phyloP scores from a whole-genome alignment of 2,113 vertebrate genomes.

The Actenoides hombroni region DNA sequence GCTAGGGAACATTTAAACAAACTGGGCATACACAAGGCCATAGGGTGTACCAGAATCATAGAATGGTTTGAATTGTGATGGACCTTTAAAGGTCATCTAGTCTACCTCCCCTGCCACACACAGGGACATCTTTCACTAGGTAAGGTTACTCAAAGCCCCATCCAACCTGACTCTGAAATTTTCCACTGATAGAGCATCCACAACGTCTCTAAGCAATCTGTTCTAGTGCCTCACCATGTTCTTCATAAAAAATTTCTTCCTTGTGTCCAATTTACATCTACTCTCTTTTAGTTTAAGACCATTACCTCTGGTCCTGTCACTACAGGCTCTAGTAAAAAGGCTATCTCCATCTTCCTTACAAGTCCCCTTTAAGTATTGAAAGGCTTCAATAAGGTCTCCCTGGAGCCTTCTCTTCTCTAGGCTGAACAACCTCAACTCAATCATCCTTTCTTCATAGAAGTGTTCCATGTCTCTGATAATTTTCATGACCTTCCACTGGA shows the following conservation, averaged over 20 bases:
- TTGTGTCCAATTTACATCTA: background rate
- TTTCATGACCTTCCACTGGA: background rate
- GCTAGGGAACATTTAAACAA: background rate
- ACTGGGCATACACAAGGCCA: background rate
- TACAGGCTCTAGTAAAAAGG: background rate
- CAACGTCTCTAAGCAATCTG: background rate
- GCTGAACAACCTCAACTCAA: background rate
- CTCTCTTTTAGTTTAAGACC: background rate
- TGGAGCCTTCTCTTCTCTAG: background rate
- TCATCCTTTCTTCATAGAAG: background rate
- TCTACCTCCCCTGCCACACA: accelerated
- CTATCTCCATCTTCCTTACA: background rate
- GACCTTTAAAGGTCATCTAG: background rate
- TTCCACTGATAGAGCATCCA: background rate
- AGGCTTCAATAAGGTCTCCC: background rate
- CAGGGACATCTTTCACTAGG: background rate
- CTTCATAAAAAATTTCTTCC: background rate
- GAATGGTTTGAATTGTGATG: background rate
- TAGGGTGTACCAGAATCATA: background rate
- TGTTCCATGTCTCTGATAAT: background rate
- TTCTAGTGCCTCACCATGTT: background rate
- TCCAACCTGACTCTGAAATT: no score
- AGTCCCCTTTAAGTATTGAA: no score
- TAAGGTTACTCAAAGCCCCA: background rate
- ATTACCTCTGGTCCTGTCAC: background rate